These are phyloP conservation scores for Carpatolechia fugitivella DNA, from an alignment of 2,888 invertebrate genomes.

Conservation along the genomic window DNA sequence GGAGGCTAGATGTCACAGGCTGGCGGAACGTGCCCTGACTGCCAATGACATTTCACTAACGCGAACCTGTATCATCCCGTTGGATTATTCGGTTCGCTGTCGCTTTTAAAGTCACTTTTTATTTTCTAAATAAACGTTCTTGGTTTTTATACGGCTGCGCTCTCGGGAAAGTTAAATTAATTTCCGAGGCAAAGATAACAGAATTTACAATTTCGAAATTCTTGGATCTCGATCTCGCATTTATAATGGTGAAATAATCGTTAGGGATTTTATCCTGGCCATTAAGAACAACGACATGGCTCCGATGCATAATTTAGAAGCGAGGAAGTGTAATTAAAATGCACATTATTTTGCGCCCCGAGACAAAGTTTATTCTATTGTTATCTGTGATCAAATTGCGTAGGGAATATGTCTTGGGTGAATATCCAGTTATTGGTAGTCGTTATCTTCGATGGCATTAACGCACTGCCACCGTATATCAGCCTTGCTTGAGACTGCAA, in stretches of 20 bases:
- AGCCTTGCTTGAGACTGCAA: conserved; percentile 28
- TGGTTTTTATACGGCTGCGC: conserved; percentile 10
- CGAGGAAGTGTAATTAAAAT: conserved; percentile 66
- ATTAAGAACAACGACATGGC: conserved; percentile 59
- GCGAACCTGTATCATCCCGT: conserved; percentile 43
- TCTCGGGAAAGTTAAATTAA: conserved; percentile 16
- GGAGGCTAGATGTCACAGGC: conserved; percentile 49
- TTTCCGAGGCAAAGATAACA: conserved; percentile 16
- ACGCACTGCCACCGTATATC: conserved; percentile 54
- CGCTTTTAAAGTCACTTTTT: conserved; percentile 37
- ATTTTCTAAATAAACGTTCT: conserved; percentile 24
- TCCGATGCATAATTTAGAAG: conserved; percentile 54
- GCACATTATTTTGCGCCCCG: conserved; percentile 51
- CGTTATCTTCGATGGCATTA: conserved; percentile 47
- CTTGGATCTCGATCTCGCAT: conserved; percentile 20
- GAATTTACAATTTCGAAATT: conserved; percentile 5
- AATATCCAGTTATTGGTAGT: conserved; percentile 43
- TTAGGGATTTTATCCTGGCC: conserved; percentile 55
- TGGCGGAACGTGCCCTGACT: conserved; percentile 56
- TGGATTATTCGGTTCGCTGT: conserved; percentile 47
- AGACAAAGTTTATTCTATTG: conserved; percentile 48
- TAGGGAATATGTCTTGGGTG: conserved; percentile 45
- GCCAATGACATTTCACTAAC: conserved; percentile 50
- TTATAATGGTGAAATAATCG: conserved; percentile 48
- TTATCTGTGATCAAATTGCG: conserved; percentile 54